Evolutionary conservation across 2,113 vertebrate species (phyloP).

Genomic region (Anthoscopus minutus): DNA sequence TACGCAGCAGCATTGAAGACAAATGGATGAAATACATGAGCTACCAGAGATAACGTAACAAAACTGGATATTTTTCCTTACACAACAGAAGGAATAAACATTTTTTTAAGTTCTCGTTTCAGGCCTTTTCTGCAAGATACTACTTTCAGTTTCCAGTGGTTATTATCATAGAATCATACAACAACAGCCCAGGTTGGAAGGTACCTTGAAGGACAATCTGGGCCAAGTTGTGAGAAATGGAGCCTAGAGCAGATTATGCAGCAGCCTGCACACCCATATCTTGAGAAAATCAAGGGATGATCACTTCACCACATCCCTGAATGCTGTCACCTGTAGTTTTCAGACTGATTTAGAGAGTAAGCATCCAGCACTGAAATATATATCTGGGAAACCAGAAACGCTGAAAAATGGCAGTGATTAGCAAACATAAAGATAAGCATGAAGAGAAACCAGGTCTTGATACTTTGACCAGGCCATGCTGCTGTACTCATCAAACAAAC

Average conservation of each 20-base stretch:
- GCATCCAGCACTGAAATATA: neutral
- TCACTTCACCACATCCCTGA: neutral
- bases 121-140: neutral
- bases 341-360: neutral
- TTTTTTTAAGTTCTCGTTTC: neutral
- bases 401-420: neutral
- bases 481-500: neutral
- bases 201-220: neutral
- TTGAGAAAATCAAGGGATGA: neutral
- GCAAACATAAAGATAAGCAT: neutral
- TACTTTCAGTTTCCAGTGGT: neutral
- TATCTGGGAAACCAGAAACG: neutral
- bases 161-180: neutral
- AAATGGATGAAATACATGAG: neutral
- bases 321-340: neutral
- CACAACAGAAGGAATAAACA: neutral
- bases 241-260: neutral
- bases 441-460: neutral
- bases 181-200: neutral
- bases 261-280: neutral
- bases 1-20: neutral
- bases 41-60: neutral
- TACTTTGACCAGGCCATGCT: neutral
- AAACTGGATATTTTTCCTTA: neutral
- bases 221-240: neutral